These are phyloP conservation scores for Platycercus adscitus DNA, from an alignment of 2,113 vertebrate genomes.

Conservation along the genomic window DNA sequence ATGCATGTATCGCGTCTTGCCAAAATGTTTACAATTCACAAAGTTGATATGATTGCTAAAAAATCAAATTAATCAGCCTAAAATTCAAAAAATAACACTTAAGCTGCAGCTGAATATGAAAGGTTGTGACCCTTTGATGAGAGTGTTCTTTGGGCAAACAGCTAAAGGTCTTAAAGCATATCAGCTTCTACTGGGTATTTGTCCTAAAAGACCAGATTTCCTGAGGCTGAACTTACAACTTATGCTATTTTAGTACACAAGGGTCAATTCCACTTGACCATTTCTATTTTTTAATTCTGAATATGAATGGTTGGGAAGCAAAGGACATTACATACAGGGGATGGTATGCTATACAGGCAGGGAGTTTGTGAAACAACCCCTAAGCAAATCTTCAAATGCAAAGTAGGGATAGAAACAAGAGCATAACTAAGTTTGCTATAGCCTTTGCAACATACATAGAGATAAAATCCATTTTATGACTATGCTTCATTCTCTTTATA, in stretches of 20 bases:
- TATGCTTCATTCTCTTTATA: background rate
- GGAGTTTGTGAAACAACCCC: constrained; percentile 6
- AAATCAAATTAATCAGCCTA: background rate
- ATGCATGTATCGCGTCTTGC: background rate
- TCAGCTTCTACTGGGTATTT: constrained; percentile 8
- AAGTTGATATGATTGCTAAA: background rate
- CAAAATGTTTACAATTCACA: background rate
- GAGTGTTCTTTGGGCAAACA: background rate
- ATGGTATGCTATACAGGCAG: constrained; percentile 17
- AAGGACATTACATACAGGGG: constrained; percentile 8
- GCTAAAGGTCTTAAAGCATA: background rate
- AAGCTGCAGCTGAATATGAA: background rate
- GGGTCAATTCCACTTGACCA: constrained; percentile 49
- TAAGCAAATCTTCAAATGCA: background rate
- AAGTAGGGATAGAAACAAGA: background rate
- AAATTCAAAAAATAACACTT: background rate
- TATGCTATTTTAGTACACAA: constrained; percentile 40
- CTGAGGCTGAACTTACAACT: constrained; percentile 28
- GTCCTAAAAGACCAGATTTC: constrained; percentile 35
- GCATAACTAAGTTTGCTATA: background rate
- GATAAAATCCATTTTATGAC: background rate
- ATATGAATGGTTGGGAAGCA: constrained; percentile 39
- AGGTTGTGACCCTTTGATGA: background rate
- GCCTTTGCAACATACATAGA: background rate
- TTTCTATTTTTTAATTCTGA: constrained; percentile 32